Evolutionary conservation across 2,797 vertebrate genomes (phyloP).

Genomic region (Sphenopsis melanotis): DNA sequence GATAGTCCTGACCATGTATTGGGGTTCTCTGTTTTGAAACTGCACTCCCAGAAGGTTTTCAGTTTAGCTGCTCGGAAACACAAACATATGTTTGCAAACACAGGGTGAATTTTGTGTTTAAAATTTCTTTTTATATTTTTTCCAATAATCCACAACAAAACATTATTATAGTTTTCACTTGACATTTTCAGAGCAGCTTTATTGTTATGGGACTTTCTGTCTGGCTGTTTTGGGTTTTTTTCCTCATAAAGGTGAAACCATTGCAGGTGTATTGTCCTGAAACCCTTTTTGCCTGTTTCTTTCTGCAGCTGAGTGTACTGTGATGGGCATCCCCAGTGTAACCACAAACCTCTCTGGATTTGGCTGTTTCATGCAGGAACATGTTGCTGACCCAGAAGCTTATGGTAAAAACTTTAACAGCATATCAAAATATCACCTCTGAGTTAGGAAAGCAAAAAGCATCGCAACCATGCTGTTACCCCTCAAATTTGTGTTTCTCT

Average conservation of each 20-base stretch:
- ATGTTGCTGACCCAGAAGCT: conserved; percentile 89
- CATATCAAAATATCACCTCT: neutral
- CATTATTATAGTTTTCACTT: neutral
- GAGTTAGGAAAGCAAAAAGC: neutral
- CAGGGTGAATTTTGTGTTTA: neutral
- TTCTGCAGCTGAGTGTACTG: conserved; percentile 89
- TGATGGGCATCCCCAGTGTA: conserved; percentile 97
- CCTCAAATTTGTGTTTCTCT: neutral
- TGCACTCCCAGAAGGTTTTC: neutral
- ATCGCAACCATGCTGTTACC: neutral
- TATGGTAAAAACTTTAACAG: conserved; percentile 79
- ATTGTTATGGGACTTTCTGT: neutral
- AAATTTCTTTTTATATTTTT: neutral
- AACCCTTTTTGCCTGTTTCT: neutral
- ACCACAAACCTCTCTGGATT: conserved; percentile 98
- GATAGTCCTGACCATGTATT: neutral
- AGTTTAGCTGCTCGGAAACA: neutral
- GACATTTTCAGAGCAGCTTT: neutral
- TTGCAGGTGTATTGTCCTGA: neutral
- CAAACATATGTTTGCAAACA: neutral
- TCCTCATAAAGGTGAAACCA: neutral
- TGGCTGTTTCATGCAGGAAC: conserved; percentile 96
- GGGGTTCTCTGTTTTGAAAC: neutral
- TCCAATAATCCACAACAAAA: neutral
- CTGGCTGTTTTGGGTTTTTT: neutral